Evolutionary conservation across 2,797 vertebrate species (phyloP).

Genomic region (Dromococcyx pavoninus): DNA sequence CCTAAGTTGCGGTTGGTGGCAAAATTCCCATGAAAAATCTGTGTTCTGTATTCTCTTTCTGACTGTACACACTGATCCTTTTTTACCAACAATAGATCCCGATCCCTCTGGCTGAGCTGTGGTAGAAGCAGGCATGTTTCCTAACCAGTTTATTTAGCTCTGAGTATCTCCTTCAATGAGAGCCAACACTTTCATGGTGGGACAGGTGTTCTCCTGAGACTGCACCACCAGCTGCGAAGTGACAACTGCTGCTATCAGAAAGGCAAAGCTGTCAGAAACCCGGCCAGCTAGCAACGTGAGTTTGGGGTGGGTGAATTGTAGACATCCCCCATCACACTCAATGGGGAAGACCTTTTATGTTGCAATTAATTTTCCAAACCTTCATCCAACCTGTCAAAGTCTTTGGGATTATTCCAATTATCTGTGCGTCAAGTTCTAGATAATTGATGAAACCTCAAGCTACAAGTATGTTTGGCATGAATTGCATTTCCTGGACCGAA

Average conservation of each 20-base stretch:
- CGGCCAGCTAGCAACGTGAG: background rate
- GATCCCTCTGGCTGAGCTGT: background rate
- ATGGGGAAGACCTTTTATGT: background rate
- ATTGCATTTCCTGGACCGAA: background rate
- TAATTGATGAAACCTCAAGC: background rate
- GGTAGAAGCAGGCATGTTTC: background rate
- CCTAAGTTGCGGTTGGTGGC: too few species aligned
- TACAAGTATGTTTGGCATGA: background rate
- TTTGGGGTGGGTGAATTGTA: background rate
- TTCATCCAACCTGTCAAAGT: background rate
- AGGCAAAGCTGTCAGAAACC: background rate
- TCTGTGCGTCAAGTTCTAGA: background rate
- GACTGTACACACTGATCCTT: background rate
- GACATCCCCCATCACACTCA: background rate
- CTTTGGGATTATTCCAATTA: background rate
- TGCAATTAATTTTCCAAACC: background rate
- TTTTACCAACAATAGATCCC: fast-evolving
- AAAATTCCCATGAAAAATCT: background rate
- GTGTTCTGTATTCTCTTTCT: background rate
- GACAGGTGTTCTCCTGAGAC: fast-evolving
- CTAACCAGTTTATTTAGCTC: background rate
- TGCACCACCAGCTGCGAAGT: background rate
- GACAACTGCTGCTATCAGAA: background rate
- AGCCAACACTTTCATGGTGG: background rate
- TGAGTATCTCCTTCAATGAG: background rate